Base-by-base conservation (phyloP, 2,797 vertebrate genomes). In the Agapornis canus region DNA sequence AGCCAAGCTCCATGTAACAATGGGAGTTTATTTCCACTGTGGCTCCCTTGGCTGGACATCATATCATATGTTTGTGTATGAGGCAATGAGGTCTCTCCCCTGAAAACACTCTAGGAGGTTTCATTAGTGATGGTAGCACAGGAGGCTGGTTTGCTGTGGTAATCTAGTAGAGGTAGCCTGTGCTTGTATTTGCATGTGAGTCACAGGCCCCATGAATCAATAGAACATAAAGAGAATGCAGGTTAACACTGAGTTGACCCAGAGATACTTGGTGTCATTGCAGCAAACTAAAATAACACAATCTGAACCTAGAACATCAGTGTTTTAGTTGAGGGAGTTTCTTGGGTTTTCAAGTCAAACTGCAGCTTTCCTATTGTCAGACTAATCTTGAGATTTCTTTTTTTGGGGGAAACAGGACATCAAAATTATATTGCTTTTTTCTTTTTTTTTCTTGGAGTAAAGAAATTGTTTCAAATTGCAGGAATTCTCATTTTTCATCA, bases 61-160 rank as follows among this genome's bases (percentile, higher is more conserved):
- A 26, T 22, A 31, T 31, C 25, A 35, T 39, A 1, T 6, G 43
- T 49, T 71, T 39, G 14, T 0, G 0, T 12, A 2, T 3, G 25
- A 29, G 19, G 29, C 27, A 59, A 63, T 19, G 19, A 65, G 15
- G 1, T 40, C 25, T n/a, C 35, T 15, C 6, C 23, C 69, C 35
- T 35, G 29, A 27, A 18, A 40, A n/a, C 0, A 5, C 49, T 59
- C 14, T 27, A 35, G 42, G 11, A 60, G 43, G 12, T 49, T 65
- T 48, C 70, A 42, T 17, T 45, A 32, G 11, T 6, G 35, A 76
- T 20, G 3, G 20, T 4, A 17, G 29, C 68, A 37, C 3, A 5
- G 57, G 23, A 83, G 52, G 26, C 14, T 6, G 37, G n/a, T 71
- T 29, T 71, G 25, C 26, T 29, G 27, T 66, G 73, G 26, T 15